Percentiles rank a stretch among this genome's conserved stretches.
Evolutionary conservation across 1,140 invertebrate genomes (phyloP).

Genomic region (Drosophila nikananu): DNA sequence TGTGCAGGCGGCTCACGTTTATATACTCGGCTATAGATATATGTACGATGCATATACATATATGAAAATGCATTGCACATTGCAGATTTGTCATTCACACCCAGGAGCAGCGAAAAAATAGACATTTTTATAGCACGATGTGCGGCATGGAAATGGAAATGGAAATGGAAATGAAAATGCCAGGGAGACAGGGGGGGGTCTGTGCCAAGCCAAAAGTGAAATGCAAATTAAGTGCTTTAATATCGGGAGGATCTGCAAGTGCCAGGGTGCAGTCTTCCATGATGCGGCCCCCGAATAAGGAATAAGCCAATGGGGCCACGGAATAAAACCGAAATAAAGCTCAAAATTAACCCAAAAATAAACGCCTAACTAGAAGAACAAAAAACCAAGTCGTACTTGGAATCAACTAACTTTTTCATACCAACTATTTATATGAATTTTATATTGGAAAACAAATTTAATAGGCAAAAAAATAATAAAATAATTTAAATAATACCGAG

Average conservation of each 20-base stretch:
- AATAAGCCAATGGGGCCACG: neutral
- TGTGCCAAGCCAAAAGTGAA: slow-evolving; percentile 36
- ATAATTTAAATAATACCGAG: neutral
- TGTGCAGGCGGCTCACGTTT: slow-evolving; percentile 9
- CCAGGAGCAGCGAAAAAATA: slow-evolving; percentile 30
- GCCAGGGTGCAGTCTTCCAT: slow-evolving; percentile 41
- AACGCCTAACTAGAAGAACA: neutral
- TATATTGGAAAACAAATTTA: no score
- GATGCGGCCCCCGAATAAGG: slow-evolving; percentile 5
- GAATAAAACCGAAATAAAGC: neutral
- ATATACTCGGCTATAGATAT: neutral
- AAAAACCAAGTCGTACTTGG: neutral
- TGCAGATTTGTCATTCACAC: slow-evolving; percentile 59
- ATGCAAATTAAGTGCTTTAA: slow-evolving; percentile 53
- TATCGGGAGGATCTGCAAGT: slow-evolving; percentile 31
- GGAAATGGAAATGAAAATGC: slow-evolving; percentile 25
- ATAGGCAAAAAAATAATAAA: no score
- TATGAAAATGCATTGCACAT: slow-evolving; percentile 48
- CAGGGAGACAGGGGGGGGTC: neutral
- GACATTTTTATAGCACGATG: slow-evolving; percentile 27
- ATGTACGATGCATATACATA: neutral
- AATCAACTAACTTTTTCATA: no score
- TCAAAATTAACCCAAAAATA: neutral
- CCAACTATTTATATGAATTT: no score
- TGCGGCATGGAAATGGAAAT: slow-evolving; percentile 47